Evolutionary conservation across 1,140 invertebrate species (phyloP).

Genomic region (Scaptomyza hsui): DNA sequence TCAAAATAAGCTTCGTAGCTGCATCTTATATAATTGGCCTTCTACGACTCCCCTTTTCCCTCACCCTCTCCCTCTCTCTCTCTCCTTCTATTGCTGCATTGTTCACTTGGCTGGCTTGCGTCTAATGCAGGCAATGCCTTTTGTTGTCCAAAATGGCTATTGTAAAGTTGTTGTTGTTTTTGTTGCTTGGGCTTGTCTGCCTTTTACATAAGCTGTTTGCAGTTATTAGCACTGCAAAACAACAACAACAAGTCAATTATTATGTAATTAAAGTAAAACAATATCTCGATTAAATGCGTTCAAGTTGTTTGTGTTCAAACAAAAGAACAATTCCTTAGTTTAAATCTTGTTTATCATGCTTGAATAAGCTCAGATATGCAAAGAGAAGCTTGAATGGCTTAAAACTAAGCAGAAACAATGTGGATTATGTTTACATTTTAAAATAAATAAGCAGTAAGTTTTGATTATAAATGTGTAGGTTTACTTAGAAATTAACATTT

Average conservation of each 20-base stretch:
- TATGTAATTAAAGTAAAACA: constrained; percentile 81
- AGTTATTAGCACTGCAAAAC: constrained; percentile 52
- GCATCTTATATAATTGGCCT: constrained; percentile 60
- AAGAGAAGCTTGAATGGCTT: constrained; percentile 5
- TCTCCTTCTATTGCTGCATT: constrained; percentile 8
- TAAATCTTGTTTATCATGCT: constrained; percentile 12
- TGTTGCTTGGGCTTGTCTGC: constrained; percentile 19
- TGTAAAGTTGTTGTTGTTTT: constrained; percentile 16
- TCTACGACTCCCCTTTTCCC: constrained; percentile 4
- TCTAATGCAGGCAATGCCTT: constrained; percentile 53
- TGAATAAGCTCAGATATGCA: constrained; percentile 19
- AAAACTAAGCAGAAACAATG: constrained; percentile 5
- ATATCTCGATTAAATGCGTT: constrained; percentile 65
- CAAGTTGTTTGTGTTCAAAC: constrained; percentile 37
- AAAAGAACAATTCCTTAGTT: neutral
- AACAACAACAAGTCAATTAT: constrained; percentile 65
- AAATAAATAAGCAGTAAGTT: no score
- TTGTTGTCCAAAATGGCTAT: constrained; percentile 58
- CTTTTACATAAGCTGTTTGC: constrained; percentile 66
- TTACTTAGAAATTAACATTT: no score
- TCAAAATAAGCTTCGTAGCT: constrained; percentile 73
- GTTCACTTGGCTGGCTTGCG: constrained; percentile 1
- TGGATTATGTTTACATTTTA: neutral
- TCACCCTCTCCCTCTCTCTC: neutral
- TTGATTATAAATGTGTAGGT: no score